Evolutionary conservation across 2,113 vertebrate genomes (phyloP).

Genomic region (Noturus placidus): DNA sequence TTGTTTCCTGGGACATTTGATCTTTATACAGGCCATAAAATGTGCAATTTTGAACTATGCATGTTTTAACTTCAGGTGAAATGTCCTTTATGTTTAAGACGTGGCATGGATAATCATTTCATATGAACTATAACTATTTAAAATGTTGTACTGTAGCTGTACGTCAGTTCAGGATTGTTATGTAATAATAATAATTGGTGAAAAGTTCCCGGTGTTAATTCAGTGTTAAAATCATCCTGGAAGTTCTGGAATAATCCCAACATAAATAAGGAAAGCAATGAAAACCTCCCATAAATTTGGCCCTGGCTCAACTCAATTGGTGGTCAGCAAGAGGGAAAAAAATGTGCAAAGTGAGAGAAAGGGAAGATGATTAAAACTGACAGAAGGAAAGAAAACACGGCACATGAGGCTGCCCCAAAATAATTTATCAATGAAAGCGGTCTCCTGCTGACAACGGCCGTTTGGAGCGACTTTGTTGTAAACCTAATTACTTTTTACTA

Average conservation of each 20-base stretch:
- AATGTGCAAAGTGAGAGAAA: conserved; percentile 39
- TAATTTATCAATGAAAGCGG: conserved; percentile 56
- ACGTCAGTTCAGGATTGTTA: background rate
- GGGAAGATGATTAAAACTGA: conserved; percentile 50
- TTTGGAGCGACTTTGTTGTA: conserved; percentile 32
- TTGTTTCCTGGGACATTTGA: conserved; percentile 31
- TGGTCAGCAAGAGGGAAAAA: conserved; percentile 61
- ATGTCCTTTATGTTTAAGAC: background rate
- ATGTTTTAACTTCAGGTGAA: background rate
- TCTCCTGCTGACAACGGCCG: conserved; percentile 34
- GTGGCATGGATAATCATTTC: background rate
- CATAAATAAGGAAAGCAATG: conserved; percentile 64
- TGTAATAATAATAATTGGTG: conserved; percentile 24
- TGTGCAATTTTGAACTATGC: background rate
- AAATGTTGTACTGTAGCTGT: background rate
- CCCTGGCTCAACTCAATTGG: conserved; percentile 67
- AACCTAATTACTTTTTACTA: conserved; percentile 47
- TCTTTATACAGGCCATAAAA: background rate
- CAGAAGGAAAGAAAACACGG: conserved; percentile 62
- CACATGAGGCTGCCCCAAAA: conserved; percentile 58
- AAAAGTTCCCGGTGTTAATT: conserved; percentile 64
- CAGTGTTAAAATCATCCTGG: conserved; percentile 59
- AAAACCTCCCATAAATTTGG: conserved; percentile 67
- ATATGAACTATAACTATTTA: background rate
- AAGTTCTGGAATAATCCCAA: conserved; percentile 68